Conservation (phyloP, 2,113 vertebrate species). For the Pimephales promelas region DNA sequence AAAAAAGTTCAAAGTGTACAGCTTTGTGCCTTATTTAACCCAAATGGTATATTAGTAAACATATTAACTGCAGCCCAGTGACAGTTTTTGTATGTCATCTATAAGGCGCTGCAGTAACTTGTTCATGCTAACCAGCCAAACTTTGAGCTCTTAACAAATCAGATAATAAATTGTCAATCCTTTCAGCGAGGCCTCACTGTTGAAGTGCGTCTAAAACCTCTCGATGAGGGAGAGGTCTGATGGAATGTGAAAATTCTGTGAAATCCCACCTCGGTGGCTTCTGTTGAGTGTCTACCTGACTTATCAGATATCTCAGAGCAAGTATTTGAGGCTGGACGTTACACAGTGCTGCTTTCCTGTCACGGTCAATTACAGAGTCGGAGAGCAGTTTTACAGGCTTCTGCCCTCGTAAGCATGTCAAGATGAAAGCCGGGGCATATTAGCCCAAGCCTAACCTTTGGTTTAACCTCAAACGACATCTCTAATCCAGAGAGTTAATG, state of each 20-base stretch:
- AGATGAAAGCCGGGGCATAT: constrained; percentile 35
- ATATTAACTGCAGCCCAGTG: no score
- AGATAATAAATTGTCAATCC: constrained; percentile 17
- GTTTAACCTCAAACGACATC: constrained; percentile 11
- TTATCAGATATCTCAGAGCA: neutral
- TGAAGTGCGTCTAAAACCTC: constrained; percentile 14
- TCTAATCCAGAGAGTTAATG: constrained; percentile 14
- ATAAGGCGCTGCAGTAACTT: no score
- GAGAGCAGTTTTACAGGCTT: constrained; percentile 1
- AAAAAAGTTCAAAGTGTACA: no score
- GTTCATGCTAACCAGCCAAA: neutral
- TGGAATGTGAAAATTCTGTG: constrained; percentile 29
- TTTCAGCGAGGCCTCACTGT: neutral
- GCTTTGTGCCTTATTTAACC: no score
- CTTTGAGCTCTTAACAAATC: neutral
- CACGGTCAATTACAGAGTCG: constrained; percentile 17
- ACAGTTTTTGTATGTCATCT: no score
- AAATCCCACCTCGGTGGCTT: neutral
- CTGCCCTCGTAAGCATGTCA: constrained; percentile 26
- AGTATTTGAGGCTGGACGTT: constrained; percentile 19
- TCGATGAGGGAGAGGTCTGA: neutral
- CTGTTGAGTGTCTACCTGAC: constrained; percentile 26
- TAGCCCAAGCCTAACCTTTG: constrained; percentile 1
- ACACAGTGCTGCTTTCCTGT: neutral
- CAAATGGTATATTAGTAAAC: no score